A percentile compares a stretch with the other conserved stretches of the same genome.
phyloP scores from a whole-genome alignment of 2,888 invertebrate species.

The Idaea straminata region DNA sequence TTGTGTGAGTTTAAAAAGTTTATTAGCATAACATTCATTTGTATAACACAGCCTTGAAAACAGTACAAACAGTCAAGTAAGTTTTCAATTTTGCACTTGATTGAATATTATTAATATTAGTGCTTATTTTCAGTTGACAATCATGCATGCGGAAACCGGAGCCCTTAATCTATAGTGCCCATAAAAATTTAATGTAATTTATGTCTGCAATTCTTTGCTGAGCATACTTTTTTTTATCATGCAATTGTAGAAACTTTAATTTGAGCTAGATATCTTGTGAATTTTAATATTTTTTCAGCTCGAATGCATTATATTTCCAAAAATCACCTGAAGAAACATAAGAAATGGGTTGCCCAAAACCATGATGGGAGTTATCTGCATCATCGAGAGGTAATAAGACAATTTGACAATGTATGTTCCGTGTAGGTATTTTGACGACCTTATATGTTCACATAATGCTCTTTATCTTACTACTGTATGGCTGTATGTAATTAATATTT shows the following conservation, averaged over 20 bases:
- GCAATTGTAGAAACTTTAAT: not conserved
- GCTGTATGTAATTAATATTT: not conserved
- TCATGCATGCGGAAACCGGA: too few relatives aligned
- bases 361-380: conserved; percentile 25
- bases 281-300: conserved; percentile 51
- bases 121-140: too few relatives aligned
- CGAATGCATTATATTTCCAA: conserved; percentile 64
- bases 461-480: not conserved
- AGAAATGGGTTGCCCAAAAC: conserved; percentile 52
- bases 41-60: too few relatives aligned
- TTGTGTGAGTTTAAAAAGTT: too few relatives aligned
- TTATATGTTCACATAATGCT: conserved; percentile 51
- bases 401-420: conserved; percentile 62
- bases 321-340: conserved; percentile 61
- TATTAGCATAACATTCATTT: too few relatives aligned
- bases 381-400: conserved; percentile 58
- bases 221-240: too few relatives aligned
- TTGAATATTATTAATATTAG: too few relatives aligned
- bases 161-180: too few relatives aligned
- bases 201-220: too few relatives aligned
- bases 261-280: conserved; percentile 1
- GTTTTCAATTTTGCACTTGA: too few relatives aligned
- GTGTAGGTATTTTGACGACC: conserved; percentile 53
- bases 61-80: too few relatives aligned
- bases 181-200: too few relatives aligned